Percentiles rank a stretch among this genome's conserved stretches.
phyloP scores from a whole-genome alignment of 2,888 invertebrate species.

The Agrotis puta region DNA sequence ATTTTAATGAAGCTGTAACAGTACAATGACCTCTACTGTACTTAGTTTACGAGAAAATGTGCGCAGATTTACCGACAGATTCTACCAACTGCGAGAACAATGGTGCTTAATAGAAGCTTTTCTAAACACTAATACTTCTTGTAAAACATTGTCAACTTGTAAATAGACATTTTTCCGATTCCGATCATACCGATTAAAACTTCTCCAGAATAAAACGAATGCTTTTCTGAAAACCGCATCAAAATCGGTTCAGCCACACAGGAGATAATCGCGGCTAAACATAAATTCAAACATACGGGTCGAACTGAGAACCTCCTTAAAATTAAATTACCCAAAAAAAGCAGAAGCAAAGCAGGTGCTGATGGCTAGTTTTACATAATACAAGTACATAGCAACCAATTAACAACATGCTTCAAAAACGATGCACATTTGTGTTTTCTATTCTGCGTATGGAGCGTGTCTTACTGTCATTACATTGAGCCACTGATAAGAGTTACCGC shows the following conservation, averaged over 20 bases:
- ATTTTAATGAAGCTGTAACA: constrained; percentile 53
- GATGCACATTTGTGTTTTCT: background rate
- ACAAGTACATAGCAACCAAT: background rate
- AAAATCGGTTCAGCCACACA: too few relatives aligned
- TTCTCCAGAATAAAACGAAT: too few relatives aligned
- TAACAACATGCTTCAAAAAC: background rate
- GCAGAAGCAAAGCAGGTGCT: background rate
- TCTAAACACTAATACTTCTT: background rate
- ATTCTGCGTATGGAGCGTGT: constrained; percentile 31
- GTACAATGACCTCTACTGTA: constrained; percentile 48
- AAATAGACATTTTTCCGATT: background rate
- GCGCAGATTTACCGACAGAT: constrained; percentile 13
- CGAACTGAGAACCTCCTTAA: too few relatives aligned
- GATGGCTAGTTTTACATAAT: background rate
- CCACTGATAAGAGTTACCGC: constrained; percentile 45
- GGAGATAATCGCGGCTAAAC: too few relatives aligned
- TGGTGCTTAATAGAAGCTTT: background rate
- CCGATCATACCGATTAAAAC: too few relatives aligned
- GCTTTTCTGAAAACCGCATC: too few relatives aligned
- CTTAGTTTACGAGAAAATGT: constrained; percentile 23
- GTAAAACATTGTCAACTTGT: background rate
- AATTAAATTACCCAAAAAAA: too few relatives aligned
- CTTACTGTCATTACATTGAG: constrained; percentile 24
- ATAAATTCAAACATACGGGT: too few relatives aligned
- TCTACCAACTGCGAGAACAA: constrained; percentile 21